Conservation (phyloP, 2,888 invertebrate species). For the Diaphora mendica region DNA sequence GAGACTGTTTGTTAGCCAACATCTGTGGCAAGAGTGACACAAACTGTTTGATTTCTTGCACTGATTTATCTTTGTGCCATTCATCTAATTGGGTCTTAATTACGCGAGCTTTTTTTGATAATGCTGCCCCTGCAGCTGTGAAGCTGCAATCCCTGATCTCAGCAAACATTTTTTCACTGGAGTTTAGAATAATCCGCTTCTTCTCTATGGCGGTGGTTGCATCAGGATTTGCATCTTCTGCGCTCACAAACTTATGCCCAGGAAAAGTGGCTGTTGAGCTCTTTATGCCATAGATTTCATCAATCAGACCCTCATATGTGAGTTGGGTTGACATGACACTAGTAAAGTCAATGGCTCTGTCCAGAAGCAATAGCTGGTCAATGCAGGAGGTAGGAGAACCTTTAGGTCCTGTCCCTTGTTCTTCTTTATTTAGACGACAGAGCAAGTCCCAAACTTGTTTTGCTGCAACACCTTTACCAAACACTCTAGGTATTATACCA, state of each 20-base stretch:
- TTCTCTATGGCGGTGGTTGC: constrained; percentile 87
- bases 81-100: constrained; percentile 95
- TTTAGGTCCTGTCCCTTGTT: constrained; percentile 76
- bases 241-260: constrained; percentile 92
- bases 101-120: constrained; percentile 94
- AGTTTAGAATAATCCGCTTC: constrained; percentile 93
- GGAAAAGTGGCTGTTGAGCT: constrained; percentile 94
- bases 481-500: constrained; percentile 95
- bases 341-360: constrained; percentile 96
- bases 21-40: constrained; percentile 96
- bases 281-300: constrained; percentile 96
- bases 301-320: constrained; percentile 98
- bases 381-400: constrained; percentile 89
- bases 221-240: constrained; percentile 87
- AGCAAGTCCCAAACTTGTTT: constrained; percentile 96
- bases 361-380: constrained; percentile 95
- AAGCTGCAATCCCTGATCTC: constrained; percentile 98
- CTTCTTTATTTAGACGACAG: constrained; percentile 90
- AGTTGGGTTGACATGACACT: constrained; percentile 97
- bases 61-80: constrained; percentile 93
- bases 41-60: constrained; percentile 98
- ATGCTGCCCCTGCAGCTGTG: constrained; percentile 93
- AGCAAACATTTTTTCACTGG: constrained; percentile 94
- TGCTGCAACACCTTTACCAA: constrained; percentile 95
- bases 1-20: constrained; percentile 93